phyloP scores from a whole-genome alignment of 2,113 vertebrate genomes.

The Mohoua ochrocephala region DNA sequence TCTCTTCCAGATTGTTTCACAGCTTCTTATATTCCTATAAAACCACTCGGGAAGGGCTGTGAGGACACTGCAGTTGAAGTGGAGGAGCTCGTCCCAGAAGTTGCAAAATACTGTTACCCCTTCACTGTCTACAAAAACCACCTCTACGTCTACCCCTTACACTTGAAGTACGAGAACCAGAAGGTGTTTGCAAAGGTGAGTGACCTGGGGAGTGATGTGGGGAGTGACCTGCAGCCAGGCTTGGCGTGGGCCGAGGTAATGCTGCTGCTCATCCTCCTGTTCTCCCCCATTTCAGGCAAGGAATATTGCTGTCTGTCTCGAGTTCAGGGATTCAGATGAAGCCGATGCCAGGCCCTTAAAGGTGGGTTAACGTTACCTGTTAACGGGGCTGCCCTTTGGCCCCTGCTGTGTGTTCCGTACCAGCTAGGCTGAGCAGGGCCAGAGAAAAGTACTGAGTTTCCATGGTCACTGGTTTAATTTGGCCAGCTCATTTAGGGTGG shows the following conservation, averaged over 20 bases:
- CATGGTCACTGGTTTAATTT: background rate
- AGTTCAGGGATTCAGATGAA: slow-evolving; percentile 93
- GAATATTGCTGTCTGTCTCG: slow-evolving; percentile 90
- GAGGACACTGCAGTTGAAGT: slow-evolving; percentile 84
- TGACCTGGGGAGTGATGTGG: background rate
- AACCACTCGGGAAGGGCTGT: slow-evolving; percentile 85
- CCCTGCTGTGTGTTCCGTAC: background rate
- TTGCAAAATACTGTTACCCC: slow-evolving; percentile 90
- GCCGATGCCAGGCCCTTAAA: slow-evolving; percentile 78
- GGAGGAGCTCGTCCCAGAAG: slow-evolving; percentile 91
- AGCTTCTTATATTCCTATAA: slow-evolving; percentile 88
- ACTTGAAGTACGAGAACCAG: slow-evolving; percentile 96
- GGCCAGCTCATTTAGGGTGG: background rate
- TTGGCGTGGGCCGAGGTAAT: background rate
- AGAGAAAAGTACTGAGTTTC: background rate
- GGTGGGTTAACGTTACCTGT: slow-evolving; percentile 62
- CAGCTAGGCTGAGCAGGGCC: background rate
- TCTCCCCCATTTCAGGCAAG: slow-evolving; percentile 77
- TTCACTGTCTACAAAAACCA: slow-evolving; percentile 95
- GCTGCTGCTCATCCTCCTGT: background rate
- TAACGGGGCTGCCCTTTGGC: background rate
- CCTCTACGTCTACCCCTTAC: slow-evolving; percentile 89
- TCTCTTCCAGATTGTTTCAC: slow-evolving; percentile 84
- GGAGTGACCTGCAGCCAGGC: background rate
- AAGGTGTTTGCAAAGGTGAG: slow-evolving; percentile 96